Percentiles rank a stretch among this genome's conserved stretches.
Evolutionary conservation across 2,797 vertebrate species (phyloP).

Genomic region (Leptoclinus maculatus): DNA sequence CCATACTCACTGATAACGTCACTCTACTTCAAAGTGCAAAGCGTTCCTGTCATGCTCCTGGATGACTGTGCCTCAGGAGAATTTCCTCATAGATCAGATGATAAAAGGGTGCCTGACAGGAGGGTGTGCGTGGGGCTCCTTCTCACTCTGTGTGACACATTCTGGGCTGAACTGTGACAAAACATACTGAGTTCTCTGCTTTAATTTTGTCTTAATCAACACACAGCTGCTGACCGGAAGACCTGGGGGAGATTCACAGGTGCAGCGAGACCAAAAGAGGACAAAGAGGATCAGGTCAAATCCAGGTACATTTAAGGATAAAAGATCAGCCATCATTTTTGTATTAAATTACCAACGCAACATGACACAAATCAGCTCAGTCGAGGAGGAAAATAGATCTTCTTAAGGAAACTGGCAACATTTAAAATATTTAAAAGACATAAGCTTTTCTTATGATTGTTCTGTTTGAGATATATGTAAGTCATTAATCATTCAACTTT

Average conservation of each 20-base stretch:
- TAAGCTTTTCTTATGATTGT: constrained; percentile 20
- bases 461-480: constrained; percentile 44
- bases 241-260: constrained; percentile 11
- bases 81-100: constrained; percentile 81
- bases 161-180: constrained; percentile 65
- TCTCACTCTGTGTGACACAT: constrained; percentile 54
- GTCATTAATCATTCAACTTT: constrained; percentile 55
- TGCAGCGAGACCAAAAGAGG: not conserved
- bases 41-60: constrained; percentile 80
- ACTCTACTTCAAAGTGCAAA: constrained; percentile 86
- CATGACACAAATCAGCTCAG: not conserved
- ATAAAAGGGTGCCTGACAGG: constrained; percentile 74
- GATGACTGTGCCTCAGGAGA: constrained; percentile 77
- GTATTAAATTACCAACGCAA: not conserved
- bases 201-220: constrained; percentile 70
- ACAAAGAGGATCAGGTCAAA: constrained; percentile 51
- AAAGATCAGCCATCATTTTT: not conserved
- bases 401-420: not conserved
- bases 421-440: not conserved
- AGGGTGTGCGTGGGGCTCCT: constrained; percentile 53
- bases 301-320: constrained; percentile 12
- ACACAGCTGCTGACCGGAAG: constrained; percentile 49
- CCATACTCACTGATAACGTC: constrained; percentile 85
- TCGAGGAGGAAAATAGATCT: not conserved
- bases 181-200: constrained; percentile 51